Percentiles rank a stretch among this genome's conserved stretches.
These are phyloP conservation scores for Lochmaea capreae DNA, from an alignment of 2,888 invertebrate genomes.

Conservation along the genomic window DNA sequence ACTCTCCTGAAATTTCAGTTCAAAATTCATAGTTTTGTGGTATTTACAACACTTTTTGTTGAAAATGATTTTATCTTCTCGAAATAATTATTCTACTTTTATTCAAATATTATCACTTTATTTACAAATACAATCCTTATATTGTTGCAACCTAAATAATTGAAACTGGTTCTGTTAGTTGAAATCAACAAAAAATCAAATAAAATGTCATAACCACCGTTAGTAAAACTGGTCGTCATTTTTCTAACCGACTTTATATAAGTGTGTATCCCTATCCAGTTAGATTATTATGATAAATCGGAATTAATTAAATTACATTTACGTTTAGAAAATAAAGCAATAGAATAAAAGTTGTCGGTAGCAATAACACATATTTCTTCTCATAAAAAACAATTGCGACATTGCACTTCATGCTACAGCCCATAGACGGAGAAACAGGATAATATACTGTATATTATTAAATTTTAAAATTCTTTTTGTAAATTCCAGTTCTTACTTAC, in stretches of 20 bases:
- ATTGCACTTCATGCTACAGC: background rate
- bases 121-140: background rate
- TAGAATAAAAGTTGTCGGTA: conserved; percentile 2
- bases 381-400: background rate
- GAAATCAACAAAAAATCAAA: background rate
- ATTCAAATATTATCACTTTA: too few species aligned
- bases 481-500: too few species aligned
- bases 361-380: background rate
- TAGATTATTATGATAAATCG: background rate
- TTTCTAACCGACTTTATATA: background rate
- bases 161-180: background rate
- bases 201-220: background rate
- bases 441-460: too few species aligned
- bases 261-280: background rate
- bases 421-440: background rate
- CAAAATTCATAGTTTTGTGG: too few species aligned
- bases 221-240: background rate
- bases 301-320: background rate
- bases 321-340: background rate
- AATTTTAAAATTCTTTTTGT: too few species aligned
- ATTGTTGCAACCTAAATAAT: conserved; percentile 1
- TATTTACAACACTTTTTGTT: too few species aligned
- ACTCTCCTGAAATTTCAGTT: too few species aligned
- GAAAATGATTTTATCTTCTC: too few species aligned
- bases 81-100: too few species aligned